Base-by-base conservation (phyloP, 2,113 vertebrate genomes). In the Crypturellus undulatus region DNA sequence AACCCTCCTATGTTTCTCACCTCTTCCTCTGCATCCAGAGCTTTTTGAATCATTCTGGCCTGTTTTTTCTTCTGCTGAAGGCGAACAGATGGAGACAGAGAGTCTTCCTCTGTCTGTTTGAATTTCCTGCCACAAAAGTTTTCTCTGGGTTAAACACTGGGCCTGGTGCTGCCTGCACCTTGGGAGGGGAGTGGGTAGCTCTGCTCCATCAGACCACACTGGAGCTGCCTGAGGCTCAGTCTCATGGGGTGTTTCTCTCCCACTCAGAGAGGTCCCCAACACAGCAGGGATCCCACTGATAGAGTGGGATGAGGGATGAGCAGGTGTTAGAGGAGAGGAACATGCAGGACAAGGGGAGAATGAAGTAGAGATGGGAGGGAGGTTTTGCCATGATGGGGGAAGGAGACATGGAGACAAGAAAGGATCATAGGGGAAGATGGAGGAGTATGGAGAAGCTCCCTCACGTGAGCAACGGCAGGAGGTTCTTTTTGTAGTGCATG, bases 11-110 rank as follows among this genome's bases (percentile, higher is more conserved):
- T 3, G 17, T 4, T 28, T 20, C 80, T 87, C 73, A 97, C 97
- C 97, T 98, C 92, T 87, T 97, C 82, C n/a, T 98, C 97, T 21
- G 40, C 49, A 24, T 96, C 85, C 97, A 98, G 94, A 2, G 90
- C 94, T 3, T 91, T 91, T 25, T 97, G 95, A 89, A 97, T 79
- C 82, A 62, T 5, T 10, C 36, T 59, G 18, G 52, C 83, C 45
- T 98, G 96, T 38, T 97, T 96, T 59, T 89, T 98, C 94, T 97
- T 98, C 79, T 97, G 96, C 82, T 97, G 95, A 2, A 98, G 84
- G 14, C 38, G 79, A 49, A 97, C 75, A 4, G 96, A 96, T 0
- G 95, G 94, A 20, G 97, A 96, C 0, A 71, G 80, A 19, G 84
- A 71, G 47, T 97, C 94, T 28, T 97, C 94, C 25, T 97, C 95